phyloP scores from a whole-genome alignment of 2,113 vertebrate genomes.

The Aspiorhynchus laticeps region DNA sequence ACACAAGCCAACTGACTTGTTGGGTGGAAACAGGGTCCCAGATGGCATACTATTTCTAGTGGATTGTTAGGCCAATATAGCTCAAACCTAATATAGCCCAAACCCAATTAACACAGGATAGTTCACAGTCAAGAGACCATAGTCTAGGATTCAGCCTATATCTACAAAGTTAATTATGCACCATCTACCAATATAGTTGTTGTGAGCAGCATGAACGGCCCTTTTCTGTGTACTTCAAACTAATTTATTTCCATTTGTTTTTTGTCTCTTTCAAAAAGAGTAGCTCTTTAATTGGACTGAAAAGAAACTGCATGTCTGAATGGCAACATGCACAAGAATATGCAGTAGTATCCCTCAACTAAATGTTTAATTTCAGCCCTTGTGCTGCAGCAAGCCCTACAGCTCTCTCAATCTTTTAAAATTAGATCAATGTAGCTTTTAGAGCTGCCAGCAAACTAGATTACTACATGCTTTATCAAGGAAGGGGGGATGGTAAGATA shows the following conservation, averaged over 20 bases:
- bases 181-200: background rate
- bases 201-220: background rate
- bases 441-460: slow-evolving; percentile 35
- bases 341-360: background rate
- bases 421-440: slow-evolving; percentile 36
- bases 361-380: background rate
- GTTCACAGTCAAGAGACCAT: background rate
- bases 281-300: background rate
- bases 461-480: slow-evolving; percentile 2
- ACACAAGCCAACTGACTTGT: background rate
- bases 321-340: background rate
- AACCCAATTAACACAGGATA: background rate
- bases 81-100: background rate
- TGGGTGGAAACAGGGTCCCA: background rate
- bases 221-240: background rate
- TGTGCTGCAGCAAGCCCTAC: background rate
- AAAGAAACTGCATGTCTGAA: background rate
- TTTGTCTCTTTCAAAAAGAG: background rate
- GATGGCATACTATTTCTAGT: background rate
- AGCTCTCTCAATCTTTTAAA: slow-evolving; percentile 9
- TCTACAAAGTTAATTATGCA: background rate
- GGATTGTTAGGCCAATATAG: background rate
- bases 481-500: background rate
- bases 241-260: no score
- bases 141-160: background rate